Evolutionary conservation across 37 sponge, comb jelly and placozoan genomes (phyloP).

Genomic region (Ephydatia muelleri): DNA sequence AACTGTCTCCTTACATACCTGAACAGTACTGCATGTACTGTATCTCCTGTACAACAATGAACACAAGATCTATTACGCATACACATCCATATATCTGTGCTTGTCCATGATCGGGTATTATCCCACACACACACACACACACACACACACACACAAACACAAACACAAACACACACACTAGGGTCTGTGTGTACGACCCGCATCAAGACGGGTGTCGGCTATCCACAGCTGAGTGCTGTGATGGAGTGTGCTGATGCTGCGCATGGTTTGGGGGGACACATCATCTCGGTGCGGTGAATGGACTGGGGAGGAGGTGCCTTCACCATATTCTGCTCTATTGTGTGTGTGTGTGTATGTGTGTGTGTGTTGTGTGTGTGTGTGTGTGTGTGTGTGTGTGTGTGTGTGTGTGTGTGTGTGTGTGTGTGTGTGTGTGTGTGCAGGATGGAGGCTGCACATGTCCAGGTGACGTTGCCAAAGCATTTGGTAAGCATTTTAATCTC

Average conservation of each 20-base stretch:
- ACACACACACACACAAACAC: background rate
- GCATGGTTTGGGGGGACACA: conserved; percentile 96
- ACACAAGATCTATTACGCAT: too few relatives aligned
- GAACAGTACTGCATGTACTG: too few relatives aligned
- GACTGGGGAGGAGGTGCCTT: background rate
- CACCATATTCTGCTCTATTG: background rate
- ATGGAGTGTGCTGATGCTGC: conserved; percentile 99
- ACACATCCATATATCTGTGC: too few relatives aligned
- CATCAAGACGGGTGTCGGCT: conserved; percentile 98
- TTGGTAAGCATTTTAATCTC: too few relatives aligned
- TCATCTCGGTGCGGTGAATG: conserved; percentile 74
- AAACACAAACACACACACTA: background rate
- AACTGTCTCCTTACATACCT: too few relatives aligned
- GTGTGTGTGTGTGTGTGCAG: conserved; percentile 17
- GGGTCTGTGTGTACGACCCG: conserved; percentile 98
- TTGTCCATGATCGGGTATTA: background rate
- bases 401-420: conserved; percentile 2
- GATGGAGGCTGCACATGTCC: conserved; percentile 99
- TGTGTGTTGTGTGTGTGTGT: conserved; percentile 13
- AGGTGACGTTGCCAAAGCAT: conserved; percentile 93
- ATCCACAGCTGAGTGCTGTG: conserved; percentile 97
- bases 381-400: conserved; percentile 1
- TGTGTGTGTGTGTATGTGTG: too few relatives aligned
- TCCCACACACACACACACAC: background rate
- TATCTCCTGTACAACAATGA: too few relatives aligned